phyloP scores from a whole-genome alignment of 2,113 vertebrate genomes.

The Acanthochromis polyacanthus region DNA sequence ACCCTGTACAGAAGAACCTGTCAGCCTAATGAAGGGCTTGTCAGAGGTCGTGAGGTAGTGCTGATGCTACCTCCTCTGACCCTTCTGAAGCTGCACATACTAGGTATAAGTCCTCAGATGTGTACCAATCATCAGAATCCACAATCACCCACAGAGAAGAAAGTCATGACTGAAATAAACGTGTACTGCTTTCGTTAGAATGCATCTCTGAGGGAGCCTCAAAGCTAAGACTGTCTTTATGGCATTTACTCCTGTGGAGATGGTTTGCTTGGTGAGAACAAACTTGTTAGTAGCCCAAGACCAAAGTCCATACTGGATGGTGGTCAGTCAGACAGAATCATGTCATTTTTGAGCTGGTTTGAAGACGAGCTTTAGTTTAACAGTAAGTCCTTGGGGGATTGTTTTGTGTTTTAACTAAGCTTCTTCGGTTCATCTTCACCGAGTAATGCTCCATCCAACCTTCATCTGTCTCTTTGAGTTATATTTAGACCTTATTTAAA shows the following conservation, averaged over 20 bases:
- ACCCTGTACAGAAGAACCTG: too few relatives aligned
- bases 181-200: background rate
- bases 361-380: background rate
- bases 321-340: background rate
- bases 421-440: background rate
- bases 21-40: too few relatives aligned
- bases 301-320: background rate
- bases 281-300: background rate
- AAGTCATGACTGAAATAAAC: background rate
- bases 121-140: slow-evolving; percentile 1
- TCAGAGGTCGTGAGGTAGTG: too few relatives aligned
- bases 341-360: background rate
- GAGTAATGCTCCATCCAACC: background rate
- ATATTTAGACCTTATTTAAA: slow-evolving; percentile 35
- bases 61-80: too few relatives aligned
- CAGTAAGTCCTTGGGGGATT: background rate
- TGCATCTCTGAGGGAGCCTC: slow-evolving; percentile 6
- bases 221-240: slow-evolving; percentile 10
- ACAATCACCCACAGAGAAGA: slow-evolving; percentile 3
- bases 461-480: slow-evolving; percentile 9
- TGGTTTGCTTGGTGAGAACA: slow-evolving; percentile 9
- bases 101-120: slow-evolving; percentile 7
- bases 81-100: background rate
- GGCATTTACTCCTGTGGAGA: slow-evolving; percentile 23
- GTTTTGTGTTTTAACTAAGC: slow-evolving; percentile 4